Conservation (phyloP, 2,888 invertebrate species). For the Laothoe populi region DNA sequence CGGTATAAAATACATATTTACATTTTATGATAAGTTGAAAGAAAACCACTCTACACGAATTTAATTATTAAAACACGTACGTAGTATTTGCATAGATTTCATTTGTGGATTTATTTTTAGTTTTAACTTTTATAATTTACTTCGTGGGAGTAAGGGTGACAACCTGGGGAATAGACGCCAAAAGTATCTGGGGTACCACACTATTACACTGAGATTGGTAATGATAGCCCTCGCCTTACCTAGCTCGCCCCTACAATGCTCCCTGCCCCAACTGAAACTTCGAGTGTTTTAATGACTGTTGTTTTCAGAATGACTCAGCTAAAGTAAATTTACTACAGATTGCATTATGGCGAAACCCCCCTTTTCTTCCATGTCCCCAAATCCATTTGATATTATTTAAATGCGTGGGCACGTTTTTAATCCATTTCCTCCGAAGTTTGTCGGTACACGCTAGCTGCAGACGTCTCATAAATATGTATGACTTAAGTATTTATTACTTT, state of each 20-base stretch:
- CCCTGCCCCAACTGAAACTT: not conserved
- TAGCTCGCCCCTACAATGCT: not conserved
- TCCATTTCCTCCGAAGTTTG: conserved; percentile 40
- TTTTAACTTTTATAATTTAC: not conserved
- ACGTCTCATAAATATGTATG: conserved; percentile 23
- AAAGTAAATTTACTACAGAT: conserved; percentile 17
- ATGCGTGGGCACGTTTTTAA: conserved; percentile 58
- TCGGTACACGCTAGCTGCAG: not conserved
- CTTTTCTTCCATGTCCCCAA: conserved; percentile 32
- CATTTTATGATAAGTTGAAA: not conserved
- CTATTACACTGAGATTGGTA: not conserved
- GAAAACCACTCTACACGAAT: not conserved
- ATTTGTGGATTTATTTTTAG: not conserved
- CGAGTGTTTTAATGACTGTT: not conserved
- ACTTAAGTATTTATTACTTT: conserved; percentile 1
- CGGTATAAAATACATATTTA: not conserved
- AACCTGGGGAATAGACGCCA: not conserved
- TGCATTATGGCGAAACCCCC: not conserved
- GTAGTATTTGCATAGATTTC: not conserved
- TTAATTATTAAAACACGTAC: not conserved
- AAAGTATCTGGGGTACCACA: not conserved
- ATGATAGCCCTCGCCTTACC: not conserved
- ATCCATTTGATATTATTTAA: conserved; percentile 47
- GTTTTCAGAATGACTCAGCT: not conserved
- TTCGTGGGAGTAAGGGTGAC: too few relatives aligned